Conservation (phyloP, 2,113 vertebrate species). For the Abramis brama region DNA sequence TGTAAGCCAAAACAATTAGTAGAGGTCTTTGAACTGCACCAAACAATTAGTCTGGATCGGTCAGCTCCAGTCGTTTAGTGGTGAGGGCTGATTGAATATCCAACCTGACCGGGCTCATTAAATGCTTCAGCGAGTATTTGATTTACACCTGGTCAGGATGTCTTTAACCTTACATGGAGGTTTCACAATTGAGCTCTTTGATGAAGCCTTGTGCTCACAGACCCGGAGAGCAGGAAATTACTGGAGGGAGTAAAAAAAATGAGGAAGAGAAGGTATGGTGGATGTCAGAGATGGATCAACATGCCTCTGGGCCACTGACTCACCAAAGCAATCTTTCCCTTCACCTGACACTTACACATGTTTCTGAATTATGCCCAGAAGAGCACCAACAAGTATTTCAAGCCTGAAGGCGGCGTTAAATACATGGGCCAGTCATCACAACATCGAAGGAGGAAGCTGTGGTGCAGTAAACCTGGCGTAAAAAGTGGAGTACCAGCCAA, state of each 20-base stretch:
- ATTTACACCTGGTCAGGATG: conserved; percentile 60
- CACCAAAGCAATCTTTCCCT: conserved; percentile 52
- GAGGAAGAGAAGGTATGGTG: conserved; percentile 52
- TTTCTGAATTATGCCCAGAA: conserved; percentile 54
- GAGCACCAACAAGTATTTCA: conserved; percentile 47
- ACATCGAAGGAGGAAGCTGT: conserved; percentile 40
- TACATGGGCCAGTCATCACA: not conserved
- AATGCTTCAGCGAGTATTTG: conserved; percentile 58
- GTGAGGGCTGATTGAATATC: conserved; percentile 34
- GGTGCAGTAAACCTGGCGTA: not conserved
- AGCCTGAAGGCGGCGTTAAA: conserved; percentile 44
- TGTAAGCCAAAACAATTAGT: conserved; percentile 18
- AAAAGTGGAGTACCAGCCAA: not conserved
- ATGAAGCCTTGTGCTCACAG: conserved; percentile 48
- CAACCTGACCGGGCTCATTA: conserved; percentile 53
- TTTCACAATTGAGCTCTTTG: conserved; percentile 61
- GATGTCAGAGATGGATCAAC: conserved; percentile 61
- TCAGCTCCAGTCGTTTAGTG: not conserved
- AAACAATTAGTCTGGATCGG: conserved; percentile 11
- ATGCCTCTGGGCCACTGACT: conserved; percentile 63
- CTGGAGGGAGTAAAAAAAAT: conserved; percentile 50
- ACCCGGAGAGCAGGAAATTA: conserved; percentile 66
- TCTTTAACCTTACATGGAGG: conserved; percentile 37
- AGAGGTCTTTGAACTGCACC: conserved; percentile 15
- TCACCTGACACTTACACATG: conserved; percentile 67